Evolutionary conservation across 1,140 invertebrate species (phyloP), one percentile per base, ranked within the genome.

Genomic region (Zaprionus ghesquierei): DNA sequence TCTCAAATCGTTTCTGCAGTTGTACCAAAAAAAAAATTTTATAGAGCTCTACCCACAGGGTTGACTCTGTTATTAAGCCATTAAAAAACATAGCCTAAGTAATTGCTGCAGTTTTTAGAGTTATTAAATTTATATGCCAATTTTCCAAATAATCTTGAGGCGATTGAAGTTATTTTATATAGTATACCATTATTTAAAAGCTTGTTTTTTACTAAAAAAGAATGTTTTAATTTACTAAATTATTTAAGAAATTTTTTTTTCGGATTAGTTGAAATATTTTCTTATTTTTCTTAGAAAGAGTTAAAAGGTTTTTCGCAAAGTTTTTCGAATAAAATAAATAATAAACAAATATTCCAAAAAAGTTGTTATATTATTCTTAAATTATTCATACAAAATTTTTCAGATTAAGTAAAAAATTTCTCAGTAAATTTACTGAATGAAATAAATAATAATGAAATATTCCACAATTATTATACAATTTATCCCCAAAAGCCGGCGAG

Each of bases 51-150:
- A 46, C 41, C 18, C 18, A 20, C 41, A 46, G 12, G 3, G 9
- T 31, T 41, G 6, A n/a, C 3, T 62, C 46, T 62, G 49, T 58
- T 65, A 58, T 56, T 46, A 58, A 65, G 63, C 41, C 63, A 65
- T 65, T 65, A 65, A 56, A 55, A 56, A 49, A 2, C 10, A 25
- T 13, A 6, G 1, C 10, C 13, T 9, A 22, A 51, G 12, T 20
- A 53, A 53, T 62, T 53, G 22, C 49, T 53, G 5, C 22, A 38
- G 0, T 20, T 38, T 25, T 62, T 3, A 38, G 29, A 29, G 13
- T 49, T 22, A 25, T 20, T 20, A 29, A 20, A 46, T 49, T 60
- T 31, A 33, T 35, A 51, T 51, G 49, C 10, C 49, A 51, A 51
- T 51, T 51, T 25, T 51, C 12, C 27, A 8, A n/a, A 23, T 25